Base-by-base conservation (phyloP, 2,888 invertebrate genomes). In the Phanerotoma sp. region DNA sequence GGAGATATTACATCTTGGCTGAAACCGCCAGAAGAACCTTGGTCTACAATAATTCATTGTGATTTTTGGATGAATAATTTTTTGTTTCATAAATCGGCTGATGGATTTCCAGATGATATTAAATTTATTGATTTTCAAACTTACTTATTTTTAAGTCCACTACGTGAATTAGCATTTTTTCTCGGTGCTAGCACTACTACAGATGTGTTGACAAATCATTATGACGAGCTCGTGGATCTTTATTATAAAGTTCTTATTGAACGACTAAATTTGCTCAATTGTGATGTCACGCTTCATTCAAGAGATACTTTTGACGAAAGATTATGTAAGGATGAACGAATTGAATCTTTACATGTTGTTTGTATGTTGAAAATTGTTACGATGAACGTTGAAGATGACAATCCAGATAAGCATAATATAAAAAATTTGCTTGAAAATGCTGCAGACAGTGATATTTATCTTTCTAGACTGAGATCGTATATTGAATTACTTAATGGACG, bases 41-140 rank as follows among this genome's bases (percentile, higher is more conserved):
- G 81, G 75, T 79, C 78, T 1, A 80, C 83, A 0, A 77, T 84
- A 16, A 75, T 79, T 2, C 85, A 85, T 61, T 75, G 78, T 1
- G 85, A 85, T 67, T 78, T 83, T 47, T 85, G 85, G 85, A 80
- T 81, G 11, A 85, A 84, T 65, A 85, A 85, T 61, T 77, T 84
- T 2, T 80, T 85, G 79, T 72, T 84, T 11, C 73, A 78, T 51
- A 77, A 78, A 50, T 78, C 83, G 69, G 65, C 61, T 20, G 15
- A 56, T 15, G 62, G 63, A 3, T 64, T 69, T n/a, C 78, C 82
- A 0, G 66, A 74, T 0, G 77, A 79, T 55, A 69, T 84, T 3
- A 85, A 84, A 71, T 79, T 85, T 40, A 77, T 85, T 1, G 85
- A 85, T 63, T 81, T 84, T 55, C 85, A 85, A 69, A 77, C 83